Conservation (phyloP, 2,797 vertebrate species). For the Gastrophryne carolinensis region DNA sequence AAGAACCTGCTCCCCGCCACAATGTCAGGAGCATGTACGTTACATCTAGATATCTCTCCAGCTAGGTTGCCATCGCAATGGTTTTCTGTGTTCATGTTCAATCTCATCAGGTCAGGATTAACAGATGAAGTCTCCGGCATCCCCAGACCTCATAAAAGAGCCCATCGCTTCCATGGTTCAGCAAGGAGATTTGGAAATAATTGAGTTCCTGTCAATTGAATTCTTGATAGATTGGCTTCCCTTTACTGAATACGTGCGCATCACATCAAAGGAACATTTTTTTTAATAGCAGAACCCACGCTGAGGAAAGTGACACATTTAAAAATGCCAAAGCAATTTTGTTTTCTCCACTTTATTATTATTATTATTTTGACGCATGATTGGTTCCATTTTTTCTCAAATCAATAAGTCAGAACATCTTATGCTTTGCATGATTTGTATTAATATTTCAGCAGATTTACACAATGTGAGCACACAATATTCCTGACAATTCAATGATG, state of each 20-base stretch:
- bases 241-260: constrained; percentile 19
- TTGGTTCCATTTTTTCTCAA: constrained; percentile 22
- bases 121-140: background rate
- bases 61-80: no score
- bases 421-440: constrained; percentile 33
- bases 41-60: no score
- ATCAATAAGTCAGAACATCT: constrained; percentile 43
- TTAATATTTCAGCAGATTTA: constrained; percentile 47
- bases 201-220: background rate
- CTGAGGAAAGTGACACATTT: constrained; percentile 40
- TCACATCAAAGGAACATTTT: constrained; percentile 8
- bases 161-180: background rate
- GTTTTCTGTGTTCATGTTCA: background rate
- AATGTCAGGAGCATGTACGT: no score
- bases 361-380: constrained; percentile 30
- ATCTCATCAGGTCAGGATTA: background rate
- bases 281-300: constrained; percentile 16
- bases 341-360: constrained; percentile 12
- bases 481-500: constrained; percentile 34
- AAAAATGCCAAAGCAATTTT: constrained; percentile 31
- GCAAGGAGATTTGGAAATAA: constrained; percentile 4
- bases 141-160: background rate
- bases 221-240: constrained; percentile 31
- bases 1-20: no score
- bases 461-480: constrained; percentile 26